Evolutionary conservation across 2,888 invertebrate species (phyloP), one percentile per base, ranked within the genome.

Genomic region (Drepana falcataria): DNA sequence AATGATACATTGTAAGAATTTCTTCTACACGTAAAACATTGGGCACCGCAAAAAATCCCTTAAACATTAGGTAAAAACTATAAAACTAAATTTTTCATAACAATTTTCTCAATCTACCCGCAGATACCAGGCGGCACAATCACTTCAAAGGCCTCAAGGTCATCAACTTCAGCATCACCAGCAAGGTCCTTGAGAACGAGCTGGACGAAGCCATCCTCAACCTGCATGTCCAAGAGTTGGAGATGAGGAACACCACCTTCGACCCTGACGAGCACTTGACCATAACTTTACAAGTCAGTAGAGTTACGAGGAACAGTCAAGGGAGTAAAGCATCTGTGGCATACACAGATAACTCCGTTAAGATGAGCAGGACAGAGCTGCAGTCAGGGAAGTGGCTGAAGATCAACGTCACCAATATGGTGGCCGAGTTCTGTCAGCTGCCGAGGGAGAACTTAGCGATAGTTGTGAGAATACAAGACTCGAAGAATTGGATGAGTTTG

Each of bases 381-480:
- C 87, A 87, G 55, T 72, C 83, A 2, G 95, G 95, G 3, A 93
- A 92, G 52, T 96, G 96, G 96, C 85, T 96, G 61, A 93, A 93
- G 66, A 87, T 96, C 52, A 95, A 96, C 70, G 91, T 96, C 4
- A 94, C 94, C 49, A 93, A 93, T 49, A 93, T 96, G 86, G 94
- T 96, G 44, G 92, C 93, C 51, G 94, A 95, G 67, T 96, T 96
- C 94, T 94, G 95, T 79, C 94, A 94, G 63, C 92, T 94, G 76
- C 94, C 95, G 2, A 90, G 94, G 55, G 94, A 95, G 69, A 95
- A 95, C 76, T 93, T 95, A 68, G 96, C 96, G 48, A 93, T 97
- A 69, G 93, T 95, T 35, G 92, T 97, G 65, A 95, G 95, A 81
- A 93, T 93, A 65, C 92, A 92, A 73, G 93, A 92, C 78, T 92